Evolutionary conservation across 23 tunicate genomes (phyloP).

Genomic region (Styela plicata): DNA sequence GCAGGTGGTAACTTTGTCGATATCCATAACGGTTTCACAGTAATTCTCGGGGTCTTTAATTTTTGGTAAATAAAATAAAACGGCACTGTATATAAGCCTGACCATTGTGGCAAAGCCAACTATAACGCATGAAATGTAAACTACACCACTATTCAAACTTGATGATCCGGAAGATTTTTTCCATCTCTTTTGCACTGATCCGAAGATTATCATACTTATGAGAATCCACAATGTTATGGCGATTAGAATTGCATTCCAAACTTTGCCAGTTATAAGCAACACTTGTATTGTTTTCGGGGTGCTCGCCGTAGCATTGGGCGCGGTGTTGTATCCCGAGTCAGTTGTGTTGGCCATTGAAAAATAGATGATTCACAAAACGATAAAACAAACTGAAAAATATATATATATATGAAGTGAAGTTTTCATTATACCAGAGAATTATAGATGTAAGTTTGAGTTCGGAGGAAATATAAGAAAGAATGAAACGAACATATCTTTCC

Average conservation of each 20-base stretch:
- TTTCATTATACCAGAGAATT: too few species aligned
- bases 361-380: too few species aligned
- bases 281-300: neutral
- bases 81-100: neutral
- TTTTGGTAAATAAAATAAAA: neutral
- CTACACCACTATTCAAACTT: neutral
- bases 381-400: too few species aligned
- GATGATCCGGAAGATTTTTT: neutral
- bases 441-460: too few species aligned
- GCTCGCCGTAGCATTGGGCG: neutral
- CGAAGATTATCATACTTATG: neutral
- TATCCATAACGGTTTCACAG: neutral
- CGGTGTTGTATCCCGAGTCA: too few species aligned
- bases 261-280: neutral
- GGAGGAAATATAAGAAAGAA: too few species aligned
- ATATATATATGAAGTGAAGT: too few species aligned
- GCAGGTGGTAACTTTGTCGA: neutral
- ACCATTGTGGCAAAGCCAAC: neutral
- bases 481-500: too few species aligned
- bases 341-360: too few species aligned
- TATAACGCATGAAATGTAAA: neutral
- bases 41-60: neutral
- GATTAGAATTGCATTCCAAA: neutral
- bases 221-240: neutral
- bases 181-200: neutral